Conservation (phyloP, 2,797 vertebrate species). For the Vireo griseus region DNA sequence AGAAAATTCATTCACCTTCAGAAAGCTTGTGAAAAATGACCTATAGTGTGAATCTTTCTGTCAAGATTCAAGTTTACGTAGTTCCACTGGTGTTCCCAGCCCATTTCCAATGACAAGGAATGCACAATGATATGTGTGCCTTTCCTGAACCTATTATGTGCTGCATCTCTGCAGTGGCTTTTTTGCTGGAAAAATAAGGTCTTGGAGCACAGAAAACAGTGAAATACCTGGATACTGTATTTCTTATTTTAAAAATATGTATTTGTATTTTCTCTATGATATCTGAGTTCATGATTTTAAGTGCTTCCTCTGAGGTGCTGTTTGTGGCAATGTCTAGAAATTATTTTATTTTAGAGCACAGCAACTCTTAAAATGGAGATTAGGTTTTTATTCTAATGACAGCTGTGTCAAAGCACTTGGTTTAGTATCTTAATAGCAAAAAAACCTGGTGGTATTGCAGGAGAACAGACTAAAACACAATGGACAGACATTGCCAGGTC, state of each 20-base stretch:
- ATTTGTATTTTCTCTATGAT: neutral
- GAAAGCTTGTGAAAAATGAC: neutral
- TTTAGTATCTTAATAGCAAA: neutral
- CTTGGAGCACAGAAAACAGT: neutral
- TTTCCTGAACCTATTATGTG: neutral
- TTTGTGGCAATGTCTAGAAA: neutral
- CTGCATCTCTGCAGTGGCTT: neutral
- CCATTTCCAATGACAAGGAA: neutral
- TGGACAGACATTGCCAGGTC: neutral
- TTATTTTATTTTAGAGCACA: neutral
- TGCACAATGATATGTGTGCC: neutral
- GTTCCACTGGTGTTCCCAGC: neutral
- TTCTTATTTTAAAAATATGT: neutral
- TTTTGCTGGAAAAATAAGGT: neutral
- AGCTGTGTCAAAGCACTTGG: accelerated
- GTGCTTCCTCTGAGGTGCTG: neutral
- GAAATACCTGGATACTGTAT: neutral
- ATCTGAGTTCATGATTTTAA: neutral
- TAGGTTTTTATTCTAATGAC: neutral
- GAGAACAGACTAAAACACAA: neutral
- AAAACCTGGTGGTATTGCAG: accelerated
- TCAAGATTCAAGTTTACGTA: neutral
- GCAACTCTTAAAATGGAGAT: neutral
- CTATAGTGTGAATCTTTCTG: neutral
- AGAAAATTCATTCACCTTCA: neutral